Base-by-base conservation (phyloP, 2,888 invertebrate species). In the Lampropteryx suffumata region DNA sequence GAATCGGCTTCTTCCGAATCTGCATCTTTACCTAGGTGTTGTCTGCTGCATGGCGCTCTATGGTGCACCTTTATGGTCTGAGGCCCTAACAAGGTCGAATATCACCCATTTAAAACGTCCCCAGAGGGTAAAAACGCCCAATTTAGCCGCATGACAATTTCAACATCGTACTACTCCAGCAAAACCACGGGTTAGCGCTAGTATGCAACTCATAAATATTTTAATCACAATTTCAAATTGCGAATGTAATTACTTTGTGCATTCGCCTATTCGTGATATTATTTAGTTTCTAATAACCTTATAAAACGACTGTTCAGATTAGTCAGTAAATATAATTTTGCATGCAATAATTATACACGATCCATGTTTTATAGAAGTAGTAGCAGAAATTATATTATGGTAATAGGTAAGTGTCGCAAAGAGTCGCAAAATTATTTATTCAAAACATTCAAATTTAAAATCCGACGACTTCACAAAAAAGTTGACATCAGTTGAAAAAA, bases 391-490 rank as follows among this genome's bases (percentile, higher is more conserved):
- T n/a, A n/a, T n/a, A n/a, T n/a, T n/a, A n/a, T n/a, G n/a, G n/a
- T n/a, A n/a, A n/a, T n/a, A n/a, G n/a, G n/a, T n/a, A n/a, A n/a
- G 24, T 24, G 24, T 24, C 24, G 4, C 5, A 6, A 17, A 24
- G 6, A 24, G 7, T 24, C 24, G 17, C 17, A 17, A 74, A 69
- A 71, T 71, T 12, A 35, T 9, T 44, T 17, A 67, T 69, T 68
- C 68, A 74, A 66, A 73, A 72, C 69, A 72, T 72, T 74, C 67
- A 62, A 75, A 73, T 76, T 80, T 71, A 66, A 76, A 77, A 74
- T 68, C 61, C 66, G 17, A 17, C 2, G 4, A 17, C 51, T 64
- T 68, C 66, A 50, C 62, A 73, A 75, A 76, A 78, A 80, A 75
- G 73, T 76, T 71, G 73, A 75, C 69, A 47, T 76, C 64, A 62